Evolutionary conservation across 2,113 vertebrate genomes (phyloP).

Genomic region (Sterrhoptilus dennistouni): DNA sequence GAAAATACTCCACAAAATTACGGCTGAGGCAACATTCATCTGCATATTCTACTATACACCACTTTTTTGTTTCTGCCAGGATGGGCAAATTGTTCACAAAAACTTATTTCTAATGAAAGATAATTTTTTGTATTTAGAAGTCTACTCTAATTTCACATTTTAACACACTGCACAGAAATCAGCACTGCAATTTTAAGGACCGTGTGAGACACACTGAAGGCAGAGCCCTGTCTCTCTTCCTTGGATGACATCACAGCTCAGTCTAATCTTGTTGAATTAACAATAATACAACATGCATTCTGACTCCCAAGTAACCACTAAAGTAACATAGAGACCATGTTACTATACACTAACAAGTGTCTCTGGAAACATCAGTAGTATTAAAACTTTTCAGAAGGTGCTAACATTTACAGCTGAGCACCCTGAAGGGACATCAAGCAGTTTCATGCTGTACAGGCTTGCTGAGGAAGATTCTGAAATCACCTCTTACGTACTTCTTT

Average conservation of each 20-base stretch:
- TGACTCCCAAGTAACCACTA: not conserved
- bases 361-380: not conserved
- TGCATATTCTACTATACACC: not conserved
- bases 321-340: not conserved
- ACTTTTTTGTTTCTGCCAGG: not conserved
- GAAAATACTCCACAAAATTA: not conserved
- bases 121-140: not conserved
- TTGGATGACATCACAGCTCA: not conserved
- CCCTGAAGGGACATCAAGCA: not conserved
- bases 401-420: not conserved
- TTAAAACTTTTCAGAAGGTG: not conserved
- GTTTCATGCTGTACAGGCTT: not conserved
- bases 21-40: not conserved
- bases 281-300: not conserved
- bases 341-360: not conserved
- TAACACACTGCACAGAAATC: not conserved
- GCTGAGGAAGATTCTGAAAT: not conserved
- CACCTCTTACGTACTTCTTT: not conserved
- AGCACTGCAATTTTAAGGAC: not conserved
- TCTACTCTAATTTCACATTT: not conserved
- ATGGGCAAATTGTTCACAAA: not conserved
- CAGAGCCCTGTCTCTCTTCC: not conserved
- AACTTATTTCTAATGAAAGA: not conserved
- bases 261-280: not conserved
- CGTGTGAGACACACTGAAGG: fast-evolving